These are phyloP conservation scores for Apodemia zela DNA, from an alignment of 2,888 invertebrate genomes.

Conservation along the genomic window DNA sequence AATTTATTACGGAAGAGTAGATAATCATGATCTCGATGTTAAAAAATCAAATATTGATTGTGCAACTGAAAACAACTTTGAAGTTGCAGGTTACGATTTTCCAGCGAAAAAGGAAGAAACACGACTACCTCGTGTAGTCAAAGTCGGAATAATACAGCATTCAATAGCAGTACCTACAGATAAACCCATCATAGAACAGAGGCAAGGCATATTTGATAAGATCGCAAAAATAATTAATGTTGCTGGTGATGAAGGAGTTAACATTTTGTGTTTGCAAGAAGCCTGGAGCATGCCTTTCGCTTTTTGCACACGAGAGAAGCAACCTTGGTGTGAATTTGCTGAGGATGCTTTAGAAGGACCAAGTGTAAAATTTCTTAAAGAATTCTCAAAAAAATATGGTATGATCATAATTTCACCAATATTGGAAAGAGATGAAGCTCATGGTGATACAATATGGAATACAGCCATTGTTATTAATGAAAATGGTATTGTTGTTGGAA, in stretches of 20 bases:
- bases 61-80: constrained; percentile 82
- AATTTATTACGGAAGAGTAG: constrained; percentile 88
- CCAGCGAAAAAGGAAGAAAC: constrained; percentile 84
- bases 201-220: constrained; percentile 88
- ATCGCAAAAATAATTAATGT: constrained; percentile 86
- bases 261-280: constrained; percentile 97
- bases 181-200: constrained; percentile 86
- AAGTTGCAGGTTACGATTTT: constrained; percentile 88
- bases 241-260: constrained; percentile 90
- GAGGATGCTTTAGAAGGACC: constrained; percentile 93
- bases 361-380: constrained; percentile 88
- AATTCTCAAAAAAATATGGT: constrained; percentile 88
- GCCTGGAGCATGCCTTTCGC: constrained; percentile 99
- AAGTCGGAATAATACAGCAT: constrained; percentile 94
- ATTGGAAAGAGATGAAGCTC: constrained; percentile 92
- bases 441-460: constrained; percentile 96
- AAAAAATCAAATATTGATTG: constrained; percentile 63
- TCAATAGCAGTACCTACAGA: constrained; percentile 88
- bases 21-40: constrained; percentile 75
- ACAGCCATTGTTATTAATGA: constrained; percentile 96
- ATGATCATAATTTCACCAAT: constrained; percentile 98
- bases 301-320: constrained; percentile 97
- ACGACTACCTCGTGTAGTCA: constrained; percentile 85
- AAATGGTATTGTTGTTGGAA: constrained; percentile 92
- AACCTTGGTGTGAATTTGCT: constrained; percentile 98